Conservation (phyloP, 2,113 vertebrate genomes). For the Carassius auratus region DNA sequence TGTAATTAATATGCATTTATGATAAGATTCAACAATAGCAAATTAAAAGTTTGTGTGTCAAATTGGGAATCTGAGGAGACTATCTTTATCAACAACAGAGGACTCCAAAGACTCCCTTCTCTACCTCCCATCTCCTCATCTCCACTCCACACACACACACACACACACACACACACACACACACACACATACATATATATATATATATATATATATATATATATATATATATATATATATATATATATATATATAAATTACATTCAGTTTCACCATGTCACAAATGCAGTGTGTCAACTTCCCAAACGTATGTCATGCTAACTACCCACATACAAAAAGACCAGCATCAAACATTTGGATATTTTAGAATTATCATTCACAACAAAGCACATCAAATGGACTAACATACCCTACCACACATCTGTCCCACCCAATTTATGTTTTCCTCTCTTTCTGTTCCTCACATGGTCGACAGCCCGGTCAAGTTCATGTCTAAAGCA, state of each 20-base stretch:
- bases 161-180: too few species aligned
- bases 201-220: too few species aligned
- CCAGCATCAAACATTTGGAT: neutral
- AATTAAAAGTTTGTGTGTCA: conserved; percentile 32
- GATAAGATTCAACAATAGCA: too few species aligned
- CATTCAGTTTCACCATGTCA: too few species aligned
- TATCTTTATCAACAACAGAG: conserved; percentile 66
- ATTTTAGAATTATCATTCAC: neutral
- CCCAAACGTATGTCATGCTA: neutral
- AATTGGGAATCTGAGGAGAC: conserved; percentile 62
- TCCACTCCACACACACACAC: neutral
- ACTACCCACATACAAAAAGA: neutral
- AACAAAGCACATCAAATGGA: neutral
- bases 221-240: too few species aligned
- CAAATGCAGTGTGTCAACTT: neutral
- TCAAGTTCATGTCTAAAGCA: neutral
- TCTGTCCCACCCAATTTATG: neutral
- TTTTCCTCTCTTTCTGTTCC: conserved; percentile 21
- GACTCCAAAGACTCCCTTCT: conserved; percentile 44
- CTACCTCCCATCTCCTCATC: neutral
- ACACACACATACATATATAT: too few species aligned
- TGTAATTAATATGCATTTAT: too few species aligned
- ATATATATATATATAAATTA: too few species aligned
- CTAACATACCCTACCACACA: neutral
- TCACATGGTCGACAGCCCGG: neutral